These are phyloP conservation scores for Epinephelus lanceolatus DNA, from an alignment of 2,113 vertebrate species.

Conservation along the genomic window DNA sequence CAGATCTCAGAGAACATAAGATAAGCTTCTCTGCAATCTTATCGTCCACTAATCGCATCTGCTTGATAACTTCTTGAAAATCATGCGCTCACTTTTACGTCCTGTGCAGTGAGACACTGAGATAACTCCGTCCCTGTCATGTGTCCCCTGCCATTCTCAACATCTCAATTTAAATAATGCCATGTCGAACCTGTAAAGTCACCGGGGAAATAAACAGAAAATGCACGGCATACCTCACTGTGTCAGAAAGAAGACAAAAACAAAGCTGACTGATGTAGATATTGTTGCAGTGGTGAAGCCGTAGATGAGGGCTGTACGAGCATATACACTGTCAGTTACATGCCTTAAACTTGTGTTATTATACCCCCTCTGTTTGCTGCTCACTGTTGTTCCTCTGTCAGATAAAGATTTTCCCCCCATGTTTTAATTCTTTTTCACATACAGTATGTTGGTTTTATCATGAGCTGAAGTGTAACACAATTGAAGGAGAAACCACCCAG, in stretches of 20 bases:
- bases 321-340: neutral
- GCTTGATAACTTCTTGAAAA: neutral
- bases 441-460: conserved; percentile 6
- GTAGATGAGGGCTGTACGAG: neutral
- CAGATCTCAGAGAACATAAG: neutral
- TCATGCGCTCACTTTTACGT: neutral
- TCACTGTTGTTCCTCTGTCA: neutral
- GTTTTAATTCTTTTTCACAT: conserved; percentile 13
- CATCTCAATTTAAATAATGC: conserved; percentile 14
- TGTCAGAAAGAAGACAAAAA: neutral
- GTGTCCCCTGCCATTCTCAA: neutral
- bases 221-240: neutral
- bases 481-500: conserved; percentile 41
- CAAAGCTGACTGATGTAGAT: neutral
- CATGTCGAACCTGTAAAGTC: neutral
- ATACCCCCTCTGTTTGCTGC: neutral
- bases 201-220: neutral
- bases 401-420: neutral
- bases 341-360: neutral
- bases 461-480: conserved; percentile 30
- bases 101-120: conserved; percentile 1
- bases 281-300: neutral
- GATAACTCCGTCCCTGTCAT: neutral
- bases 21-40: neutral
- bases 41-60: neutral